Evolutionary conservation across 2,888 invertebrate genomes (phyloP), one percentile per base, ranked within the genome.

Genomic region (Pterobdella sp.): DNA sequence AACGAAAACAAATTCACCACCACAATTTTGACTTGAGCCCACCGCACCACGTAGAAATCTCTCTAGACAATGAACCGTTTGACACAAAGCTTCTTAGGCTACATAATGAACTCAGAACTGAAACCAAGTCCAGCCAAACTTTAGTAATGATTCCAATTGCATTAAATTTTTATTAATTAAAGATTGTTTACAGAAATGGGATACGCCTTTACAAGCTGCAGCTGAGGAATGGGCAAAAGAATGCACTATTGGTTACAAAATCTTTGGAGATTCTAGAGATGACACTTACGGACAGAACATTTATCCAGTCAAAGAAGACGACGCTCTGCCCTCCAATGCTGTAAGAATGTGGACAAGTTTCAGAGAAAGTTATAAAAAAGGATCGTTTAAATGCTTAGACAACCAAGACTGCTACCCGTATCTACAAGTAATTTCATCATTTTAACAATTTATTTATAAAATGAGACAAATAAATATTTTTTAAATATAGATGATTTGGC

Each of bases 351-450:
- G 60, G 60, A 56, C 18, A 56, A 56, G 60, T n/a, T 56, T 56
- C n/a, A 7, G 26, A 56, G 60, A 56, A 56, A 22, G 10, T n/a
- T 22, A 56, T n/a, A n/a, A 7, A 22, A 4, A 22, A 26, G 60
- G 60, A 22, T 26, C 60, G 7, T 56, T 56, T 56, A 26, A 56
- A n/a, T 56, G 60, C n/a, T 26, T 4, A 3, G 60, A 56, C 18
- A 56, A 56, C 60, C 60, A 56, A 56, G 60, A 56, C n/a, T 56
- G 60, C n/a, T 56, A 56, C 60, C 60, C 60, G 18, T 56, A 56
- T 26, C 60, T 56, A 3, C 60, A 56, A 26, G 60, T 56, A n/a
- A n/a, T n/a, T n/a, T n/a, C n/a, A n/a, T n/a, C n/a, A n/a, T n/a
- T n/a, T n/a, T n/a, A n/a, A n/a, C n/a, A n/a, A n/a, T n/a, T n/a